Percentiles rank a stretch among this genome's conserved stretches.
These are phyloP conservation scores for Athalia rosae DNA, from an alignment of 2,888 invertebrate genomes.

Conservation along the genomic window DNA sequence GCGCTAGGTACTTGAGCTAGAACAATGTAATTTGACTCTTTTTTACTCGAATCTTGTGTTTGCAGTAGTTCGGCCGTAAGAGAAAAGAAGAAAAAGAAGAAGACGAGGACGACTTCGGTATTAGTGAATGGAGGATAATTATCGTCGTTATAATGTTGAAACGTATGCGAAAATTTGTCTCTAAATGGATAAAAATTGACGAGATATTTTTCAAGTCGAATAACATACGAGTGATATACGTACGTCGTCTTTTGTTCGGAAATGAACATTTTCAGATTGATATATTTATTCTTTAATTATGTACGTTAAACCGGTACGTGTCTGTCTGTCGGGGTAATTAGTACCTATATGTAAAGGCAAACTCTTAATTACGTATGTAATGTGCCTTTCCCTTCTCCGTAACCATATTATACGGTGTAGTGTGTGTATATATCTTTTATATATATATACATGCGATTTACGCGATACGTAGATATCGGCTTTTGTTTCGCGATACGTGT, in stretches of 20 bases:
- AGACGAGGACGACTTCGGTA: too few relatives aligned
- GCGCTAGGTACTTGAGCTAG: constrained; percentile 35
- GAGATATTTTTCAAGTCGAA: too few relatives aligned
- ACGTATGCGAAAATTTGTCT: too few relatives aligned
- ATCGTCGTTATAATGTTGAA: too few relatives aligned
- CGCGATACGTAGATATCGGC: too few relatives aligned
- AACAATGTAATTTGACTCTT: constrained; percentile 44
- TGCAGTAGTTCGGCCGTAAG: constrained; percentile 3
- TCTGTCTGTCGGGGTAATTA: constrained; percentile 35
- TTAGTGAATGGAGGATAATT: too few relatives aligned
- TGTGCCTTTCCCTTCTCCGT: constrained; percentile 5
- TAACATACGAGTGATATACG: neutral
- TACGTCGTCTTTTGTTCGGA: neutral
- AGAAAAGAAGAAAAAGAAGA: neutral
- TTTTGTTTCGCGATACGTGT: too few relatives aligned
- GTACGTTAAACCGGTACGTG: neutral
- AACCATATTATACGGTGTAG: neutral
- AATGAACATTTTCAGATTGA: constrained; percentile 23
- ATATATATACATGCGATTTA: neutral
- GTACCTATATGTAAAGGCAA: neutral
- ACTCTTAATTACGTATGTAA: constrained; percentile 16
- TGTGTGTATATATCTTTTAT: neutral
- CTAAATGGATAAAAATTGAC: too few relatives aligned
- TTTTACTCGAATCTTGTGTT: constrained; percentile 27
- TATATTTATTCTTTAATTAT: constrained; percentile 30